Conservation (phyloP, 2,797 vertebrate genomes). For the Gymnoscopelus microlampas region DNA sequence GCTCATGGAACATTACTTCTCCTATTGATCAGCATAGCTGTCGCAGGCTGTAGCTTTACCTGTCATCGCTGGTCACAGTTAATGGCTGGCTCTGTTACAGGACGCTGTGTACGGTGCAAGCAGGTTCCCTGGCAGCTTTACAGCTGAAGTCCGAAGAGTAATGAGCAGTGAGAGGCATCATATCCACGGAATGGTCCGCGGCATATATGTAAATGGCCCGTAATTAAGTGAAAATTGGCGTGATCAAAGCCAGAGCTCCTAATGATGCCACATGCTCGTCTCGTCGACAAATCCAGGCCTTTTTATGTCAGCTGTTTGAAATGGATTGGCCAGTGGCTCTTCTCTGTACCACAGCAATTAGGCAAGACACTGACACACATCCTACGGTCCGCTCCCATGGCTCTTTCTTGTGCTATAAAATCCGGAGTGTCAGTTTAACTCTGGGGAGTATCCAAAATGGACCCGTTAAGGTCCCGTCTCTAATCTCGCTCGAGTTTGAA, state of each 20-base stretch:
- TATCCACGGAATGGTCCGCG: conserved; percentile 25
- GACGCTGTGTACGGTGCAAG: conserved; percentile 31
- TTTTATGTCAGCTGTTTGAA: conserved; percentile 50
- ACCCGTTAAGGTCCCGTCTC: too few species aligned
- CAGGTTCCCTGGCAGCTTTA: conserved; percentile 32
- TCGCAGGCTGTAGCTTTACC: conserved; percentile 29
- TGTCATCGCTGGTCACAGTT: conserved; percentile 30
- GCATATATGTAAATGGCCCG: conserved; percentile 61
- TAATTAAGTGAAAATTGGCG: conserved; percentile 63
- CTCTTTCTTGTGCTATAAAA: conserved; percentile 35
- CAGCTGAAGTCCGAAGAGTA: conserved; percentile 46
- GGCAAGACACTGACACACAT: conserved; percentile 62
- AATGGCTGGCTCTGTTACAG: conserved; percentile 26
- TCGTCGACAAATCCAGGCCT: conserved; percentile 56
- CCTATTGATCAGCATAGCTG: conserved; percentile 24
- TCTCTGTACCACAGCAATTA: conserved; percentile 61
- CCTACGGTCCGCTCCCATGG: conserved; percentile 43
- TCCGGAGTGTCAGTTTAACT: too few species aligned
- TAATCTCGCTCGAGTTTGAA: too few species aligned
- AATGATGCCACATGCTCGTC: conserved; percentile 63
- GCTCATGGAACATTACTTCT: conserved; percentile 20
- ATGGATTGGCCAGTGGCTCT: conserved; percentile 47
- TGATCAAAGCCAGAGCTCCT: conserved; percentile 67
- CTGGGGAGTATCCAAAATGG: too few species aligned
- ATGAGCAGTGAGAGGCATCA: conserved; percentile 57